Evolutionary conservation across 2,888 invertebrate species (phyloP).

Genomic region (Dilophus febrilis): DNA sequence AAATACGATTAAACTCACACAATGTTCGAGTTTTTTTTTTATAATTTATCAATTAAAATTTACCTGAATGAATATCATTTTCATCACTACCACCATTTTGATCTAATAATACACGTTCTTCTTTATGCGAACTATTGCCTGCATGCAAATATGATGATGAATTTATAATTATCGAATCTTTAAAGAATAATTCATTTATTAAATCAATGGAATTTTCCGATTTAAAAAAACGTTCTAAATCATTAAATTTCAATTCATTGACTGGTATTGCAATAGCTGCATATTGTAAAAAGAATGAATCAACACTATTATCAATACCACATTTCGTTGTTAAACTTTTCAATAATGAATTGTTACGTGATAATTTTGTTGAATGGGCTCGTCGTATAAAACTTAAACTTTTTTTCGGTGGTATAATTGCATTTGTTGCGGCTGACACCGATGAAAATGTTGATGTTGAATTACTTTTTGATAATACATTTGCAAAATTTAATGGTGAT

Average conservation of each 20-base stretch:
- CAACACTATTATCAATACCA: slow-evolving; percentile 33
- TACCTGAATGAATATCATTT: slow-evolving; percentile 32
- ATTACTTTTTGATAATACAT: slow-evolving; percentile 9
- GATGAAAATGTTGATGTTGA: slow-evolving; percentile 31
- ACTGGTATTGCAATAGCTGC: slow-evolving; percentile 20
- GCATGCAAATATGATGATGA: background rate
- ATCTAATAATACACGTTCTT: slow-evolving; percentile 29
- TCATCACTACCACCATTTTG: slow-evolving; percentile 31
- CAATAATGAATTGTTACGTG: slow-evolving; percentile 45
- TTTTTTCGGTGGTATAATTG: slow-evolving; percentile 28
- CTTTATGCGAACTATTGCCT: slow-evolving; percentile 11
- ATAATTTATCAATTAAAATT: no score
- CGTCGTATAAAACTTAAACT: slow-evolving; percentile 48
- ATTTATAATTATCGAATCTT: background rate
- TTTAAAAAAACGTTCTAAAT: slow-evolving; percentile 25
- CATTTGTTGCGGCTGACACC: slow-evolving; percentile 21
- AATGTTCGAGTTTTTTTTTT: no score
- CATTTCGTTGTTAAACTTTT: slow-evolving; percentile 38
- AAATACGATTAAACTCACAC: no score
- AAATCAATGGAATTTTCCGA: slow-evolving; percentile 25
- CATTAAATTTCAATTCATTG: slow-evolving; percentile 28
- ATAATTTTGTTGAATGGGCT: slow-evolving; percentile 54
- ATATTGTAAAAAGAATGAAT: slow-evolving; percentile 17
- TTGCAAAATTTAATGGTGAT: slow-evolving; percentile 6
- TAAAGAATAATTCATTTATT: slow-evolving; percentile 9